Percentiles rank a stretch among this genome's conserved stretches.
These are phyloP conservation scores for Lypha dubia DNA, from an alignment of 2,888 invertebrate species.

Conservation along the genomic window DNA sequence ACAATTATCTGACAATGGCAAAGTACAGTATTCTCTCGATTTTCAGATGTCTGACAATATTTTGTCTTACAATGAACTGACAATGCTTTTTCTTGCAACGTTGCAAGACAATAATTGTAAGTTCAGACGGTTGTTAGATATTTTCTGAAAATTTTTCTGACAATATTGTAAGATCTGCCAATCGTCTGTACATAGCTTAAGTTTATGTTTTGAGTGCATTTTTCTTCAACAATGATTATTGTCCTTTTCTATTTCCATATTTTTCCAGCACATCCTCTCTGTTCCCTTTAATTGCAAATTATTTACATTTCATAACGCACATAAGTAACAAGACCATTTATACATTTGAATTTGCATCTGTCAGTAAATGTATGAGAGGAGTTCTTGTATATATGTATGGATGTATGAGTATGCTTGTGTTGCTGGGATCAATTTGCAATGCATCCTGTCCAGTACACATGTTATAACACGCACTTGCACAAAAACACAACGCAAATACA, in stretches of 20 bases:
- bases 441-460: slow-evolving; percentile 71
- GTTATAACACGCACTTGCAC: slow-evolving; percentile 51
- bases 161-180: too few species aligned
- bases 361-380: background rate
- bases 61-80: too few species aligned
- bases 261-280: slow-evolving; percentile 19
- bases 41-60: too few species aligned
- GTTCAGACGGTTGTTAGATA: too few species aligned
- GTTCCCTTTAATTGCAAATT: slow-evolving; percentile 39
- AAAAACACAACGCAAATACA: slow-evolving; percentile 26
- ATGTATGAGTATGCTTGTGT: background rate
- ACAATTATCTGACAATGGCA: too few species aligned
- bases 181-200: background rate
- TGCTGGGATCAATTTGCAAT: slow-evolving; percentile 57
- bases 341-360: slow-evolving; percentile 41
- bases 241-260: slow-evolving; percentile 6
- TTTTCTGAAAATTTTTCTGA: too few species aligned
- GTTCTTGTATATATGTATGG: too few species aligned
- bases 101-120: too few species aligned
- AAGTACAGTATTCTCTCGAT: too few species aligned
- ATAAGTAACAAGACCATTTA: slow-evolving; percentile 46
- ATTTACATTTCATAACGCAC: slow-evolving; percentile 64
- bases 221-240: background rate
- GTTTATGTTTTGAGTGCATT: background rate
- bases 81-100: too few species aligned